These are phyloP conservation scores for Alosa sapidissima DNA, from an alignment of 2,797 vertebrate species.

Conservation along the genomic window DNA sequence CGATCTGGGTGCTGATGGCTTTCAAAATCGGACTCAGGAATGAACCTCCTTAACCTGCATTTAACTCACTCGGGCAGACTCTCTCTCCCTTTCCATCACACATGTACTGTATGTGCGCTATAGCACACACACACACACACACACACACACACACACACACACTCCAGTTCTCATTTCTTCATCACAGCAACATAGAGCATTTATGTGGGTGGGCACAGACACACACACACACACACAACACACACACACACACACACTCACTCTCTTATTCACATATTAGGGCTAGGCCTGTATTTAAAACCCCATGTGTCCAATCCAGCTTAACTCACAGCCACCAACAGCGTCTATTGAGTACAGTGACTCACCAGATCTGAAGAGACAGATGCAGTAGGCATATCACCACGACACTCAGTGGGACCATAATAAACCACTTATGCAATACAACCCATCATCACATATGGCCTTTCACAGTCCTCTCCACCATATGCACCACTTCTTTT, in stretches of 20 bases:
- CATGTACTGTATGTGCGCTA: not conserved
- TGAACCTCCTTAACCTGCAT: slow-evolving; percentile 5
- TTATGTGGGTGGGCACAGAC: not conserved
- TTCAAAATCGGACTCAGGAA: slow-evolving; percentile 17
- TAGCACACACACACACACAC: not conserved
- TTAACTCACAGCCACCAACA: not conserved
- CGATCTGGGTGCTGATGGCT: not conserved
- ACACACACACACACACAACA: not conserved
- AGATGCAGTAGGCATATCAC: not conserved
- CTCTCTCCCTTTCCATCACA: not conserved
- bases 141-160: slow-evolving; percentile 3
- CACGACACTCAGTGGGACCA: not conserved
- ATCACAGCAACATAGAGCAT: not conserved
- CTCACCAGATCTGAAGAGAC: not conserved
- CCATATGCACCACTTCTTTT: not conserved
- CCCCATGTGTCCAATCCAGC: not conserved
- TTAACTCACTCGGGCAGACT: not conserved
- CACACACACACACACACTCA: not conserved
- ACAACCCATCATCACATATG: not conserved
- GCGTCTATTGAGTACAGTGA: not conserved
- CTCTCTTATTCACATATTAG: not conserved
- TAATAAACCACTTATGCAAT: not conserved
- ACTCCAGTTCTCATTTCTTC: not conserved
- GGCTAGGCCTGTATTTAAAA: not conserved
- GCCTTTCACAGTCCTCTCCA: not conserved